Conservation (phyloP, 2,113 vertebrate species). For the Halcyon malimbica region DNA sequence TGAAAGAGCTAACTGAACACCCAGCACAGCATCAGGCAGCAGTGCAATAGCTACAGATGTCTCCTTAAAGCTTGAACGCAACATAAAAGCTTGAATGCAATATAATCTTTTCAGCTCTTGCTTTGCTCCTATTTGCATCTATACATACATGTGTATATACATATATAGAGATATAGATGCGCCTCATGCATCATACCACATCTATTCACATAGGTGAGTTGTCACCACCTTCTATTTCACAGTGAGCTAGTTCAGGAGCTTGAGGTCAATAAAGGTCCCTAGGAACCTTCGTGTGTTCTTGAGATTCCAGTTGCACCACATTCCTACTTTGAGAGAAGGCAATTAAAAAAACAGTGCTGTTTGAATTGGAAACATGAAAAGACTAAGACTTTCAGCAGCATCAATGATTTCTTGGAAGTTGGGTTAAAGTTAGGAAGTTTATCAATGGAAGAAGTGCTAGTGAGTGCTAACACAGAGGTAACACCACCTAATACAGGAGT, state of each 20-base stretch:
- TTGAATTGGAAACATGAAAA: neutral
- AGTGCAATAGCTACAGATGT: neutral
- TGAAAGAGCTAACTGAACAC: neutral
- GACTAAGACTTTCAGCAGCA: neutral
- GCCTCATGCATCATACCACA: neutral
- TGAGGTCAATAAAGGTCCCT: neutral
- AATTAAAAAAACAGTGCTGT: neutral
- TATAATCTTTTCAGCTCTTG: neutral
- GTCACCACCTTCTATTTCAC: neutral
- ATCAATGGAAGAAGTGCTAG: neutral
- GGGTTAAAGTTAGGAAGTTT: neutral
- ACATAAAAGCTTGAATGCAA: neutral
- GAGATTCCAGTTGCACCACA: neutral
- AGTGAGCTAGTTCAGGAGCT: neutral
- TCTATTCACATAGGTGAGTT: neutral
- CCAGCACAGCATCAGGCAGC: neutral
- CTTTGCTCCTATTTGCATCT: neutral
- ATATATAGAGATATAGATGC: no score
- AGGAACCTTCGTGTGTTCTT: neutral
- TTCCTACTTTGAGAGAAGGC: neutral
- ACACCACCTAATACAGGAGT: neutral
- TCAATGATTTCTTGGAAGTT: neutral
- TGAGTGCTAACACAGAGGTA: neutral
- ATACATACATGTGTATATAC: rapidly evolving
- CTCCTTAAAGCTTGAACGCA: neutral